Percentiles rank a stretch among this genome's conserved stretches.
These are phyloP conservation scores for Dipodomys merriami DNA, from an alignment of 2,113 vertebrate genomes.

Conservation along the genomic window DNA sequence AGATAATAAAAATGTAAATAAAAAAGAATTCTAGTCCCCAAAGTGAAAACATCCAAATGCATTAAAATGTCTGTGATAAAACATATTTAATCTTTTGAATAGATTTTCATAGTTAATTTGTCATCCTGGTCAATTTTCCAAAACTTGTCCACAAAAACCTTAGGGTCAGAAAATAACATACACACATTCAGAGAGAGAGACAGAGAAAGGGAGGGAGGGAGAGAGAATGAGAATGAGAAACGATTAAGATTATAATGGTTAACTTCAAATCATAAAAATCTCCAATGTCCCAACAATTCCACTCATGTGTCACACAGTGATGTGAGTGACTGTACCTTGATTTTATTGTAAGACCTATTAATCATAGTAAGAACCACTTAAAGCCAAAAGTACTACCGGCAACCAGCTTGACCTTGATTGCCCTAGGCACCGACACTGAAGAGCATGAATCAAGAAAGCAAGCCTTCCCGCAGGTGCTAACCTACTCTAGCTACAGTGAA, in stretches of 20 bases:
- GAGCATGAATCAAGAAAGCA: slow-evolving; percentile 10
- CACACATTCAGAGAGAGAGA: no score
- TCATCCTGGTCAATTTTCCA: slow-evolving; percentile 35
- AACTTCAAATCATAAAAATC: slow-evolving; percentile 41
- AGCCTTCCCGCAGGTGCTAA: not conserved
- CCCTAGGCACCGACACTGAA: not conserved
- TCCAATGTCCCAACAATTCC: not conserved
- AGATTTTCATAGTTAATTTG: slow-evolving; percentile 59
- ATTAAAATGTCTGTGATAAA: slow-evolving; percentile 25
- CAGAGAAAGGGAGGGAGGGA: no score
- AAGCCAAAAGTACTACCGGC: not conserved
- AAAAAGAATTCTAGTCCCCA: not conserved
- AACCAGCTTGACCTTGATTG: slow-evolving; percentile 19
- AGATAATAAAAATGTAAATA: no score
- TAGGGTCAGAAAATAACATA: slow-evolving; percentile 39
- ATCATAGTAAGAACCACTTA: not conserved
- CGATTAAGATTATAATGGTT: not conserved
- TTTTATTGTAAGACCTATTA: slow-evolving; percentile 44
- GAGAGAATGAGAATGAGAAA: no score
- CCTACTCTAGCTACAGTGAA: slow-evolving; percentile 32
- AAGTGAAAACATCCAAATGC: slow-evolving; percentile 44
- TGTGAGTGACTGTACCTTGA: not conserved
- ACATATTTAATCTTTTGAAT: slow-evolving; percentile 46
- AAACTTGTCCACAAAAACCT: slow-evolving; percentile 48
- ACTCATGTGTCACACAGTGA: not conserved